Conservation (phyloP, 1,140 invertebrate genomes). For the Hylaeus volcanicus region DNA sequence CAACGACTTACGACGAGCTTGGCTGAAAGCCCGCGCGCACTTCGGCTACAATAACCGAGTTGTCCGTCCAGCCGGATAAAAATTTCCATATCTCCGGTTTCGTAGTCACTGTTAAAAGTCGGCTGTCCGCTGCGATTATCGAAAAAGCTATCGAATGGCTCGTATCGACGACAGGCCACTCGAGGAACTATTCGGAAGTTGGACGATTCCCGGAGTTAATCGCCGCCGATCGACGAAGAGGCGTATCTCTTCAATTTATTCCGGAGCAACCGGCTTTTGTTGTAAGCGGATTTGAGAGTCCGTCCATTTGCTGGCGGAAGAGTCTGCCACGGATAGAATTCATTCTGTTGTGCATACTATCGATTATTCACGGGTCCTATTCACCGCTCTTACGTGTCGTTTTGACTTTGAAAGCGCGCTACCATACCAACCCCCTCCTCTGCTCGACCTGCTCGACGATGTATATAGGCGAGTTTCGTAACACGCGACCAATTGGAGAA, state of each 20-base stretch:
- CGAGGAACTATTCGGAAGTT: slow-evolving; percentile 37
- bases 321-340: slow-evolving; percentile 44
- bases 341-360: slow-evolving; percentile 61
- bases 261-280: slow-evolving; percentile 60
- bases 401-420: slow-evolving; percentile 48
- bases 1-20: not conserved
- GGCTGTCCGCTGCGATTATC: not conserved
- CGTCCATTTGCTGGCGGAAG: slow-evolving; percentile 52
- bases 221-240: slow-evolving; percentile 37
- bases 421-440: not conserved
- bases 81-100: not conserved
- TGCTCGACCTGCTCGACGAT: not conserved
- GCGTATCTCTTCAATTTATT: slow-evolving; percentile 62
- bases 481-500: slow-evolving; percentile 9
- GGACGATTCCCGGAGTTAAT: slow-evolving; percentile 41
- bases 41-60: not conserved
- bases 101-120: not conserved
- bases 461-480: not conserved
- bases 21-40: not conserved
- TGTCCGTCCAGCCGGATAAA: not conserved
- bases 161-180: not conserved
- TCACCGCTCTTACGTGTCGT: slow-evolving; percentile 57
- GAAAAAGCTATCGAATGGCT: not conserved
- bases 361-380: slow-evolving; percentile 63
- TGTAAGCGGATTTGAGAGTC: slow-evolving; percentile 56